Evolutionary conservation across 2,113 vertebrate genomes (phyloP), one percentile per base, ranked within the genome.

Genomic region (Pelmatolapia mariae): DNA sequence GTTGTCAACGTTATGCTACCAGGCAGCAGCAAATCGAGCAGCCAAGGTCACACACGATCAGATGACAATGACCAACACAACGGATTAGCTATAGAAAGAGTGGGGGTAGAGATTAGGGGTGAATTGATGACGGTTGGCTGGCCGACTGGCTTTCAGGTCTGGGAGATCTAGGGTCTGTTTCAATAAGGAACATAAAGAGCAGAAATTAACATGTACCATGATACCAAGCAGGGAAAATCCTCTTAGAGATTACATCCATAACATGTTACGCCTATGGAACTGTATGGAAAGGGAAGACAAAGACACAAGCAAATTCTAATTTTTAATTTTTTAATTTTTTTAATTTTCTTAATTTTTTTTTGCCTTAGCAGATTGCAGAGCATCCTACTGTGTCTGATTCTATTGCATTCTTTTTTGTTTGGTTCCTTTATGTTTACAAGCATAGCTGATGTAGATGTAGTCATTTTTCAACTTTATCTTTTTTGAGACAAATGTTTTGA

Each of bases 191-290:
- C 86, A 95, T 94, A 95, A 95, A 95, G 92, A 93, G 87, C 54
- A 92, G 94, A 95, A 96, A 96, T 95, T 91, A 96, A 95, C 94
- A 95, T 89, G 91, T 94, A 88, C 89, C 91, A 93, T 93, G 92
- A 94, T 95, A 95, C 84, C 92, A 93, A 89, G 95, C 94, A 96
- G 93, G 86, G 94, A 95, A 93, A 95, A 96, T 95, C 94, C 93
- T 91, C 91, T 96, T 95, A 96, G 89, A 93, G 95, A 94, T 96
- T 95, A 96, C 93, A 96, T 89, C 92, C 93, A 95, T 93, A 91
- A 95, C 92, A 94, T 91, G 95, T 90, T 94, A 91, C 94, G 94
- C 94, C 90, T 88, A 91, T 96, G 94, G 91, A 95, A 95, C 91
- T 91, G 91, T 91, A 93, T 93, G 91, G 89, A 76, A 36, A 52